These are phyloP conservation scores for Frankliniella intonsa DNA, from an alignment of 2,888 invertebrate genomes.

Conservation along the genomic window DNA sequence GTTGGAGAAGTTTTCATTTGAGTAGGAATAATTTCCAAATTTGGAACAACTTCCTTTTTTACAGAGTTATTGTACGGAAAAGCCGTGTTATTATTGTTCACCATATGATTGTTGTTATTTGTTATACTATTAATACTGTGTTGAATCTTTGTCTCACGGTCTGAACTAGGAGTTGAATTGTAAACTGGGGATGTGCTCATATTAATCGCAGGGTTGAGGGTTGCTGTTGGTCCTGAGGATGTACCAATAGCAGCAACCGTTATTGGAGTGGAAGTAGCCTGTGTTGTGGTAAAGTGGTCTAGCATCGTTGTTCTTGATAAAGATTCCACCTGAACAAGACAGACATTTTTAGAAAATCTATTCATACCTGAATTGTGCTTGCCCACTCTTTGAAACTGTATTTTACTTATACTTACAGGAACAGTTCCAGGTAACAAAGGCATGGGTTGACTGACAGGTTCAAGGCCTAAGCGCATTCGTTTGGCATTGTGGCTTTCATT, in stretches of 20 bases:
- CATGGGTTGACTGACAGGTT: conserved; percentile 89
- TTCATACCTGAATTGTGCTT: not conserved
- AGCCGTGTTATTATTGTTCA: conserved; percentile 6
- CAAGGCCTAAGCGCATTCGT: conserved; percentile 91
- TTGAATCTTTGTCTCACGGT: not conserved
- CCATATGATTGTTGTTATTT: conserved; percentile 17
- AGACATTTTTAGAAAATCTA: not conserved
- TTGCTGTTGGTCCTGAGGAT: not conserved
- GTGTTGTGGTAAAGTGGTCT: not conserved
- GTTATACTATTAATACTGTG: conserved; percentile 11
- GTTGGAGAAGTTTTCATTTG: not conserved
- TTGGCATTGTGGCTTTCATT: conserved; percentile 97
- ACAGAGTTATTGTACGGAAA: not conserved
- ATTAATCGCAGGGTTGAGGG: not conserved
- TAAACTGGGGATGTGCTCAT: not conserved
- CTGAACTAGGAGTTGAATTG: not conserved
- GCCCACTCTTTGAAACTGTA: no score
- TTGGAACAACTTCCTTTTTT: conserved; percentile 1
- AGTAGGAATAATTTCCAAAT: not conserved
- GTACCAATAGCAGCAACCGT: not conserved
- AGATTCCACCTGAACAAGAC: not conserved
- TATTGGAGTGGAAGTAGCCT: conserved; percentile 1
- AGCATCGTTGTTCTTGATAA: not conserved
- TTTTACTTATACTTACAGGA: conserved; percentile 2
- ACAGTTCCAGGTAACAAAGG: conserved; percentile 62